Percentiles rank a stretch among this genome's conserved stretches.
These are phyloP conservation scores for Tylochromis polylepis DNA, from an alignment of 2,113 vertebrate species.

Conservation along the genomic window DNA sequence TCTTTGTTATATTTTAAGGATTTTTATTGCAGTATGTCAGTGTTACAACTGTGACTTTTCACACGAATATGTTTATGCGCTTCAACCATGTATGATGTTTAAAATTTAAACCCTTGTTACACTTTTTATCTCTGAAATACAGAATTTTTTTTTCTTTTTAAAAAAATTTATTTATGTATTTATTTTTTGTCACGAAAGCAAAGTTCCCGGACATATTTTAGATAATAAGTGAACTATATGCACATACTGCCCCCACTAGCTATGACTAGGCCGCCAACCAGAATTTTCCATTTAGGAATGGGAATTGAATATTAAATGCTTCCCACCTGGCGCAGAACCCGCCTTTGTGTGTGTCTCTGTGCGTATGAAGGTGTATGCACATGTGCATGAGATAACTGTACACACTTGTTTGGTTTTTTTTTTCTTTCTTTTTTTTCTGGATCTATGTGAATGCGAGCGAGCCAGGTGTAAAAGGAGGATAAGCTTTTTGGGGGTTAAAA, in stretches of 20 bases:
- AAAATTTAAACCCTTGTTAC: not conserved
- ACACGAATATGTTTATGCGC: not conserved
- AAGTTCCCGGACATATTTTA: constrained; percentile 27
- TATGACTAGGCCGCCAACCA: constrained; percentile 33
- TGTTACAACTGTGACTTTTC: not conserved
- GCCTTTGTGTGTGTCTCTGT: not conserved
- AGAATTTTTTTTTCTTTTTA: not conserved
- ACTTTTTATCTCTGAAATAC: constrained; percentile 7
- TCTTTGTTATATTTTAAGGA: not conserved
- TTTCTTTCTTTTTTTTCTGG: not conserved
- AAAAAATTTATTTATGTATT: not conserved
- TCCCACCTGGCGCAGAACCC: constrained; percentile 18
- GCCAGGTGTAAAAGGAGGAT: constrained; percentile 4
- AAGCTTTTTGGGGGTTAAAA: not conserved
- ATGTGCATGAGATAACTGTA: not conserved
- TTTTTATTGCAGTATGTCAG: not conserved
- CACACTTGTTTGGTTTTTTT: not conserved
- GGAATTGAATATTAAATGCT: constrained; percentile 55
- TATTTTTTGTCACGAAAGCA: not conserved
- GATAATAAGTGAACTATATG: constrained; percentile 40
- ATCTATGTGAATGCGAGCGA: not conserved
- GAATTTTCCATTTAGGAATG: constrained; percentile 54
- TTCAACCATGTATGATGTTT: not conserved
- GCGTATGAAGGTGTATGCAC: not conserved
- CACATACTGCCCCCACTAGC: constrained; percentile 17